These are phyloP conservation scores for Eupithecia tripunctaria DNA, from an alignment of 2,888 invertebrate species.

Conservation along the genomic window DNA sequence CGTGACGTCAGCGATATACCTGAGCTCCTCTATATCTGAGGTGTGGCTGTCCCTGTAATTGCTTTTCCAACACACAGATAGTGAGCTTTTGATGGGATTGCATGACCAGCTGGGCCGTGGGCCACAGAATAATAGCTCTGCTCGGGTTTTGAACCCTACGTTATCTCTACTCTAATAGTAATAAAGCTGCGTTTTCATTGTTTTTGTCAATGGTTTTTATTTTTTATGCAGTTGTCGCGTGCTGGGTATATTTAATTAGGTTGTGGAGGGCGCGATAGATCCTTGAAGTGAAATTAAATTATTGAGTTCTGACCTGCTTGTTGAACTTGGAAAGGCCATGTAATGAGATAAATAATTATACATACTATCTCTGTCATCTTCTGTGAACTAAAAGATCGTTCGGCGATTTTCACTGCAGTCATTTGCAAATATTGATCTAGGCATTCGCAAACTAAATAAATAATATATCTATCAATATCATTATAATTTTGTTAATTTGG, in stretches of 20 bases:
- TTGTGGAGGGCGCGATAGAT: background rate
- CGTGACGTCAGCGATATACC: slow-evolving; percentile 47
- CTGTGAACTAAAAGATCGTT: background rate
- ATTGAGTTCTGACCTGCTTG: background rate
- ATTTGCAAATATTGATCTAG: background rate
- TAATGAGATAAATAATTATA: background rate
- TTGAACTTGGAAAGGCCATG: background rate
- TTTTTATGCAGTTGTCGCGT: slow-evolving; percentile 16
- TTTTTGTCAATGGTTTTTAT: background rate
- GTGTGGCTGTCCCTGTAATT: slow-evolving; percentile 41
- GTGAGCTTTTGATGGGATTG: slow-evolving; percentile 30
- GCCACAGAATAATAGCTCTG: slow-evolving; percentile 2
- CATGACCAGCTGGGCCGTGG: slow-evolving; percentile 32
- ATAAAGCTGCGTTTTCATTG: background rate
- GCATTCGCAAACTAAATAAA: background rate
- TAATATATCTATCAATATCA: too few species aligned
- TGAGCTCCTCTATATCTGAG: slow-evolving; percentile 37
- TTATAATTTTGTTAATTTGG: too few species aligned
- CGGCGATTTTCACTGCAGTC: background rate
- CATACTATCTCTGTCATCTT: background rate
- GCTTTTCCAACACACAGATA: slow-evolving; percentile 40
- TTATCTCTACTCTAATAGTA: background rate
- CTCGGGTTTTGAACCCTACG: slow-evolving; percentile 6
- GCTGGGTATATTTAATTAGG: background rate
- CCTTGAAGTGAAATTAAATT: background rate